Evolutionary conservation across 2,888 invertebrate genomes (phyloP).

Genomic region (Diploptera punctata): DNA sequence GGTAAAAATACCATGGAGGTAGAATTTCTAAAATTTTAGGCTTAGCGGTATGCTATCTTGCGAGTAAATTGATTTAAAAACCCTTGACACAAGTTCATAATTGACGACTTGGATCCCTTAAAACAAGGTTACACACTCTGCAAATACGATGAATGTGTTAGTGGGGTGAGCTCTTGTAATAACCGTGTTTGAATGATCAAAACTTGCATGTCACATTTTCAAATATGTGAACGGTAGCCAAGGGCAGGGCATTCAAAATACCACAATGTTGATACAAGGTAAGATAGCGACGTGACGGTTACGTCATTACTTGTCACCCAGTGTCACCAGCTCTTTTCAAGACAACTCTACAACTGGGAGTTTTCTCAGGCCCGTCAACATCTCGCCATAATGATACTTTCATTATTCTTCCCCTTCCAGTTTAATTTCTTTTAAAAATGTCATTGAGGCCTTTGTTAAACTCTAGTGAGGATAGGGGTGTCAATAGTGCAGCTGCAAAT

Average conservation of each 20-base stretch:
- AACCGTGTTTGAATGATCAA: too few relatives aligned
- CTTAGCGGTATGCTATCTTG: too few relatives aligned
- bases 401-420: constrained; percentile 12
- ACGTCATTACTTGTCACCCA: constrained; percentile 9
- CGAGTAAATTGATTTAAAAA: too few relatives aligned
- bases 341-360: background rate
- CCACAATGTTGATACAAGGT: constrained; percentile 7
- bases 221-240: background rate
- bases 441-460: constrained; percentile 12
- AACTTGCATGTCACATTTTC: too few relatives aligned
- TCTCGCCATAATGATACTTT: constrained; percentile 15
- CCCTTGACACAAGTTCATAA: too few relatives aligned
- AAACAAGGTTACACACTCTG: too few relatives aligned
- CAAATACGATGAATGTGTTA: too few relatives aligned
- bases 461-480: background rate
- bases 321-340: constrained; percentile 7
- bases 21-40: too few relatives aligned
- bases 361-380: constrained; percentile 12
- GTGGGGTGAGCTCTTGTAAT: too few relatives aligned
- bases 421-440: constrained; percentile 23
- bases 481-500: background rate
- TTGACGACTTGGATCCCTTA: too few relatives aligned
- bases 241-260: background rate
- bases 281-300: constrained; percentile 7
- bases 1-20: too few relatives aligned